A percentile compares a stretch with the other conserved stretches of the same genome.
Evolutionary conservation across 2,797 vertebrate genomes (phyloP).

Genomic region (Artibeus jamaicensis): DNA sequence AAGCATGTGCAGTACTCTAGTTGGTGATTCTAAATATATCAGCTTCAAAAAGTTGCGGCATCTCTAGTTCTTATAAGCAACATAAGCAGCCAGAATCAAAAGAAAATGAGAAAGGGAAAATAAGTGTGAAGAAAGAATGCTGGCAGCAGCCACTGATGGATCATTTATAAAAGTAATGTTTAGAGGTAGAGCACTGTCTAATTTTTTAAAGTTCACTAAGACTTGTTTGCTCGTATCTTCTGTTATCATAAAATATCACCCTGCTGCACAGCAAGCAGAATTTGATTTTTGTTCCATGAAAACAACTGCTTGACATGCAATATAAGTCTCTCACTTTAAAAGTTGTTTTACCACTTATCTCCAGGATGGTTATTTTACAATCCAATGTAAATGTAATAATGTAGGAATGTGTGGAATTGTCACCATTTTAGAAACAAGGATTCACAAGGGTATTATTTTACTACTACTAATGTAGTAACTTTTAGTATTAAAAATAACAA

Average conservation of each 20-base stretch:
- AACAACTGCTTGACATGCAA: conserved; percentile 39
- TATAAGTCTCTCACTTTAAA: conserved; percentile 31
- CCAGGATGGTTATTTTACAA: conserved; percentile 48
- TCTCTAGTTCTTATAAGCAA: background rate
- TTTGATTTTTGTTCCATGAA: conserved; percentile 47
- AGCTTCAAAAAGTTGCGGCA: background rate
- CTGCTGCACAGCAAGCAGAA: background rate
- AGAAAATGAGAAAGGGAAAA: background rate
- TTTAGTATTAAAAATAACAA: conserved; percentile 23
- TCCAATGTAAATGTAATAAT: conserved; percentile 47
- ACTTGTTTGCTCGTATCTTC: background rate
- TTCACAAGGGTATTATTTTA: conserved; percentile 30
- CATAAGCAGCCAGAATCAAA: background rate
- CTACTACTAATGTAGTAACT: conserved; percentile 35
- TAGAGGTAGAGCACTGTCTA: background rate
- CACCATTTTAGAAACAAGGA: conserved; percentile 5
- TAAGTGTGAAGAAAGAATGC: background rate
- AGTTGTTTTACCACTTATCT: conserved; percentile 35
- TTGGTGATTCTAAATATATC: background rate
- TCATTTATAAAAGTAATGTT: background rate
- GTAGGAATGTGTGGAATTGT: background rate
- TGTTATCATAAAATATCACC: conserved; percentile 38
- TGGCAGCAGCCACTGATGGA: background rate
- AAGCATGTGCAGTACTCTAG: background rate
- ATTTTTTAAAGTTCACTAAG: background rate